Evolutionary conservation across 2,888 invertebrate species (phyloP).

Genomic region (Apamea monoglypha): DNA sequence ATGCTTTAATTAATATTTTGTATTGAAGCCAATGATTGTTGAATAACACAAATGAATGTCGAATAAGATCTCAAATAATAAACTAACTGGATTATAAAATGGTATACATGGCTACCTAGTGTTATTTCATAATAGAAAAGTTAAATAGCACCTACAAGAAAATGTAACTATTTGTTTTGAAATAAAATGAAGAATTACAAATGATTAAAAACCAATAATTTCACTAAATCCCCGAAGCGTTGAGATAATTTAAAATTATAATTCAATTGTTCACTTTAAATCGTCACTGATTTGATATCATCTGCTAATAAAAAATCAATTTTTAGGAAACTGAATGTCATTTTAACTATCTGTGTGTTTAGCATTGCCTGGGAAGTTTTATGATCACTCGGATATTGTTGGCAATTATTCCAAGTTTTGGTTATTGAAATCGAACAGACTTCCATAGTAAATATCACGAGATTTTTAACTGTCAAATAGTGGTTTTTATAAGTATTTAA

Average conservation of each 20-base stretch:
- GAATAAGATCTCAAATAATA: not conserved
- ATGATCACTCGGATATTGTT: not conserved
- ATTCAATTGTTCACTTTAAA: conserved; percentile 65
- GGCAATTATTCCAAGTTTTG: not conserved
- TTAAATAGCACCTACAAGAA: not conserved
- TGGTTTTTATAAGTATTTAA: not conserved
- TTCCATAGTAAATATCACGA: not conserved
- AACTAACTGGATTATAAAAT: not conserved
- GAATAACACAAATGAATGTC: not conserved
- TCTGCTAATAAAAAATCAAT: conserved; percentile 43
- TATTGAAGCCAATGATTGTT: not conserved
- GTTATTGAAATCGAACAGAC: not conserved
- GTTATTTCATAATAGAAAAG: conserved; percentile 37
- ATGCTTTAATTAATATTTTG: not conserved
- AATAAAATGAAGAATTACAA: not conserved
- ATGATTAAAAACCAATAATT: conserved; percentile 21
- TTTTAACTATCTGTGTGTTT: not conserved
- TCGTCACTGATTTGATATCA: conserved; percentile 32
- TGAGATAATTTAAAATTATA: conserved; percentile 66
- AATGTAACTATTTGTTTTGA: not conserved
- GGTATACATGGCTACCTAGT: not conserved
- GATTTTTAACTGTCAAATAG: not conserved
- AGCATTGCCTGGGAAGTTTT: not conserved
- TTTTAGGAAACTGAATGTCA: not conserved
- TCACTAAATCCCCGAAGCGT: conserved; percentile 65